A percentile compares a stretch with the other conserved stretches of the same genome.
phyloP scores from a whole-genome alignment of 2,113 vertebrate genomes.

The Natator depressus region DNA sequence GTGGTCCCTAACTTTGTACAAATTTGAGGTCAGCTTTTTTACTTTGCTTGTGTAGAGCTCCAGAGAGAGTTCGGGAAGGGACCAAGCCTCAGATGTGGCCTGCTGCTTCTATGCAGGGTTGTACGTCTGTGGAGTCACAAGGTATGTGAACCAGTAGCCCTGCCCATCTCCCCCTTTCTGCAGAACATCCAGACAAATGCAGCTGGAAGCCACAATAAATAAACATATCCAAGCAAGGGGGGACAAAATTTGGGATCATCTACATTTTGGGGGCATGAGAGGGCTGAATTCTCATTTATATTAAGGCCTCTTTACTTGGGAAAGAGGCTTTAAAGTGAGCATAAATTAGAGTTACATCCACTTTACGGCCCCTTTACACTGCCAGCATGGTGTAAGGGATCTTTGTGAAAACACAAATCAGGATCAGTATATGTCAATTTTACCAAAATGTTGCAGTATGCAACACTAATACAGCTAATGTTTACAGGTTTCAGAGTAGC shows the following conservation, averaged over 20 bases:
- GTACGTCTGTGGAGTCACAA: not conserved
- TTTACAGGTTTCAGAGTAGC: not conserved
- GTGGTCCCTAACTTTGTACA: not conserved
- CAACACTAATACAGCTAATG: not conserved
- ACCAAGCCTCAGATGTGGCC: not conserved
- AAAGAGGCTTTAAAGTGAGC: not conserved
- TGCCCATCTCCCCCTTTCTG: not conserved
- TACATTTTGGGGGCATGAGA: not conserved
- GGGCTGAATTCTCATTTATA: not conserved
- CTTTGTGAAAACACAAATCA: not conserved
- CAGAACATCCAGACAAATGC: not conserved
- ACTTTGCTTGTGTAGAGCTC: not conserved
- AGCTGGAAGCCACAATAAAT: not conserved
- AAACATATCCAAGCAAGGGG: not conserved
- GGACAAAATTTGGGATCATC: not conserved
- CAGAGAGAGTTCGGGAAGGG: no score
- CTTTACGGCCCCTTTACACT: not conserved
- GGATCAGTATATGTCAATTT: not conserved
- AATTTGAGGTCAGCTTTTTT: not conserved
- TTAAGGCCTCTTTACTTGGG: not conserved
- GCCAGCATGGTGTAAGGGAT: not conserved
- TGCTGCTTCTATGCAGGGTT: not conserved
- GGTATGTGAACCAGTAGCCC: not conserved
- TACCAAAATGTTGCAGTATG: not conserved
- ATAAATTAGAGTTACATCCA: not conserved